Evolutionary conservation across 2,888 invertebrate species (phyloP).

Genomic region (Colostygia pectinataria): DNA sequence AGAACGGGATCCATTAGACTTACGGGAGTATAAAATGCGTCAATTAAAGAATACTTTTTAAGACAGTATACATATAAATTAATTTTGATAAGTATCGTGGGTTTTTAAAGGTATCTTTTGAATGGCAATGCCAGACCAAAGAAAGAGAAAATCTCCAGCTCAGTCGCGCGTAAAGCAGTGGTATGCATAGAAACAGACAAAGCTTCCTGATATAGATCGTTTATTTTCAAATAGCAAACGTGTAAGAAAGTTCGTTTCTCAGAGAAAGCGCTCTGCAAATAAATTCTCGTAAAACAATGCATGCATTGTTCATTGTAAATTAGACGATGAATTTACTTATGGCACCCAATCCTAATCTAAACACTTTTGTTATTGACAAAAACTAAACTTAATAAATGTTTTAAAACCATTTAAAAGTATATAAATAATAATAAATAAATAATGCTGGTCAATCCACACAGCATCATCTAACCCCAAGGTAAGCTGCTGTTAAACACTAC

Average conservation of each 20-base stretch:
- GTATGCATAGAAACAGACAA: conserved; percentile 28
- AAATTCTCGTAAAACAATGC: conserved; percentile 73
- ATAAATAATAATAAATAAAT: too few species aligned
- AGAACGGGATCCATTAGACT: conserved; percentile 49
- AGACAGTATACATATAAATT: conserved; percentile 8
- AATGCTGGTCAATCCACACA: too few species aligned
- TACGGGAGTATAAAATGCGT: conserved; percentile 52
- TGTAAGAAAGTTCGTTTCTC: conserved; percentile 67
- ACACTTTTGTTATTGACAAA: too few species aligned
- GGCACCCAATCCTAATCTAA: conserved; percentile 38
- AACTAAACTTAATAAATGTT: too few species aligned
- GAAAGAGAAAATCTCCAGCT: conserved; percentile 7
- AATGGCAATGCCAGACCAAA: conserved; percentile 12
- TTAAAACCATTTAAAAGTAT: too few species aligned
- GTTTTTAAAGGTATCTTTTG: conserved; percentile 3
- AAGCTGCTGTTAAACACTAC: too few species aligned
- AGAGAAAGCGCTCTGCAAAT: conserved; percentile 71
- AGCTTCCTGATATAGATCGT: conserved; percentile 65
- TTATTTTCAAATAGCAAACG: conserved; percentile 57
- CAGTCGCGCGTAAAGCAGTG: conserved; percentile 19
- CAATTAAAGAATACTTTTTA: conserved; percentile 47
- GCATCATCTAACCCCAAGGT: too few species aligned
- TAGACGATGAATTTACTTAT: conserved; percentile 60
- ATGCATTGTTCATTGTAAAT: conserved; percentile 74
- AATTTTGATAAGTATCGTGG: conserved; percentile 18